phyloP scores from a whole-genome alignment of 2,888 invertebrate species.

The Drosophila niveifrons region DNA sequence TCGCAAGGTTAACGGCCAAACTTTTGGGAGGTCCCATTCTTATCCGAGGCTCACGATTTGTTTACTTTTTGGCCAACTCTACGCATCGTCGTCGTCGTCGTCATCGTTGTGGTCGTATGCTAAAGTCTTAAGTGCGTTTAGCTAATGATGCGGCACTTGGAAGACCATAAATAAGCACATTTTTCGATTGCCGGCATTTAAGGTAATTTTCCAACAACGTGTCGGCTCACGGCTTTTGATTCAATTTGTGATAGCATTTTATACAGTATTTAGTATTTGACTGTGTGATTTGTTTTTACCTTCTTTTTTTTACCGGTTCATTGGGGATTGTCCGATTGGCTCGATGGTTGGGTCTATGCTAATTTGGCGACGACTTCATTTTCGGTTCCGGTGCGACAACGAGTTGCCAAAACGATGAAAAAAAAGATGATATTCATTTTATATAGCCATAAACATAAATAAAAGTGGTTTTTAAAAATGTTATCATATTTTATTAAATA shows the following conservation, averaged over 20 bases:
- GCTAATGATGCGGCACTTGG: constrained; percentile 54
- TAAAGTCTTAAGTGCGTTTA: constrained; percentile 39
- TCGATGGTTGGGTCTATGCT: constrained; percentile 49
- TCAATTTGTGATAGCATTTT: constrained; percentile 43
- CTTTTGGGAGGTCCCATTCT: constrained; percentile 18
- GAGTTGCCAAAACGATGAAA: constrained; percentile 41
- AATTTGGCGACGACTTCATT: constrained; percentile 54
- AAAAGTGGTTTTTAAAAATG: constrained; percentile 42
- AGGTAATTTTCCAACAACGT: constrained; percentile 38
- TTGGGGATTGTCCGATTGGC: constrained; percentile 29
- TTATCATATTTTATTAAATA: constrained; percentile 44
- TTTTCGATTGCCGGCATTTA: constrained; percentile 68
- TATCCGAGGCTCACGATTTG: constrained; percentile 9
- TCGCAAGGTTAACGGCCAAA: constrained; percentile 38
- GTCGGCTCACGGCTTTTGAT: constrained; percentile 67
- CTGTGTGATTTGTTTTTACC: constrained; percentile 12
- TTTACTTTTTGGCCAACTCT: constrained; percentile 23
- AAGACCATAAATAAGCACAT: constrained; percentile 61
- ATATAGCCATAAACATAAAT: constrained; percentile 56
- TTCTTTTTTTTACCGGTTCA: constrained; percentile 33
- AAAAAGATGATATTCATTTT: constrained; percentile 49
- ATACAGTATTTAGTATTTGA: neutral
- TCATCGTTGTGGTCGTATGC: neutral
- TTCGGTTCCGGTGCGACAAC: constrained; percentile 66
- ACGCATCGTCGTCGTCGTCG: too few species aligned